A percentile compares a stretch with the other conserved stretches of the same genome.
These are phyloP conservation scores for Trachelipus rathkii DNA, from an alignment of 1,140 invertebrate species.

Conservation along the genomic window DNA sequence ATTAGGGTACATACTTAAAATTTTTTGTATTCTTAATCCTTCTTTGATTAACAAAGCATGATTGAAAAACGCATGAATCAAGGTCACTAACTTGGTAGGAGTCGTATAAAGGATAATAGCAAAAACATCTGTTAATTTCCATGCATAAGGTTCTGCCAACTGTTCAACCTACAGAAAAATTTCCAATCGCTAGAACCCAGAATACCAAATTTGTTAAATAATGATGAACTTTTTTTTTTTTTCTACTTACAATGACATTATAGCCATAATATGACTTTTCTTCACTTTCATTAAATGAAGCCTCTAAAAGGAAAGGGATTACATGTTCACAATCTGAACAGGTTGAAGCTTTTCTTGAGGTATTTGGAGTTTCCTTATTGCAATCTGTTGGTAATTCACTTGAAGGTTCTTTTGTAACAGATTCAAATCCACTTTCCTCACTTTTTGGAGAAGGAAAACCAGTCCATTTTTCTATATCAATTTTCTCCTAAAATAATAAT, in stretches of 20 bases:
- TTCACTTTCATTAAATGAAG: neutral
- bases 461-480: neutral
- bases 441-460: neutral
- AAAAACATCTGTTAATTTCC: neutral
- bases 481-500: no score
- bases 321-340: neutral
- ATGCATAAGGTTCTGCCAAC: neutral
- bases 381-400: neutral
- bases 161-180: neutral
- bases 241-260: neutral
- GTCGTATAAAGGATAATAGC: neutral
- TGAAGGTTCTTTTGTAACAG: neutral
- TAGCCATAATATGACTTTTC: neutral
- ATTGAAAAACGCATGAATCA: conserved; percentile 1
- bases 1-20: neutral
- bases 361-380: neutral
- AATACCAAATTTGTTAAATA: neutral
- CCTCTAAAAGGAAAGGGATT: neutral
- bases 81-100: neutral
- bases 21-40: neutral
- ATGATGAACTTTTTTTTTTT: neutral
- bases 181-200: neutral
- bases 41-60: neutral
- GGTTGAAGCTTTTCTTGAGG: neutral
- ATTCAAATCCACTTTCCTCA: no score